Base-by-base conservation (phyloP, 2,888 invertebrate species). In the Oscheius onirici region DNA sequence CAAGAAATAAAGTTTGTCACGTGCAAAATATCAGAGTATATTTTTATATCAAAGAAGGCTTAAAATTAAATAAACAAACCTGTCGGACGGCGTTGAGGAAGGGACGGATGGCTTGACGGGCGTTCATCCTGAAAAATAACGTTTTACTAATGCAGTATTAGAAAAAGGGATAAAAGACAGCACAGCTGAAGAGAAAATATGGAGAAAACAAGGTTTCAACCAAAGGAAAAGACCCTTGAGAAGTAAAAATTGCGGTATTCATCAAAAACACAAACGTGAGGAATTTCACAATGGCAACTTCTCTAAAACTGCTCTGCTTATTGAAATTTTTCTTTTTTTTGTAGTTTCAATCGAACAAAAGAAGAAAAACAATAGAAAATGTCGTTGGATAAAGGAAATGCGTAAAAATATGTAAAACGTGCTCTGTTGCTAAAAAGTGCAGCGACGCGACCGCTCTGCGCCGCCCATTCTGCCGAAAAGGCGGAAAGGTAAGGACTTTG, bases 71-170 rank as follows among this genome's bases (percentile, higher is more conserved):
- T 10, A 8, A 6, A 24, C 61, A 3, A 17, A 70, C 72, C 61
- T 75, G 72, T 63, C 79, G 77, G 67, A 74, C 68, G 51, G 79
- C 79, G 51, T 73, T 73, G 67, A 77, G 69, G 68, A 80, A 68
- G 71, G 79, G 79, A 73, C 81, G 79, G 57, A 72, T 70, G 58
- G 69, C 71, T 72, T 80, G 79, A 66, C 79, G 79, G 71, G 76
- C 67, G 68, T 78, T 73, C 81, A 81, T 81, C 65, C 71, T 74
- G 49, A 60, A 75, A 72, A 55, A 34, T 34, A 6, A 8, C 34
- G 34, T 34, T 34, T 34, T 34, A 34, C n/a, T n/a, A n/a, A n/a
- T 43, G n/a, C 17, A 28, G 13, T 17, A 58, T 34, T 17, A 52
- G 11, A 52, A 28, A 40, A 1, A 34, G 11, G 6, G 3, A 49